phyloP scores from a whole-genome alignment of 1,140 invertebrate species.

The Lordiphosa clarofinis region DNA sequence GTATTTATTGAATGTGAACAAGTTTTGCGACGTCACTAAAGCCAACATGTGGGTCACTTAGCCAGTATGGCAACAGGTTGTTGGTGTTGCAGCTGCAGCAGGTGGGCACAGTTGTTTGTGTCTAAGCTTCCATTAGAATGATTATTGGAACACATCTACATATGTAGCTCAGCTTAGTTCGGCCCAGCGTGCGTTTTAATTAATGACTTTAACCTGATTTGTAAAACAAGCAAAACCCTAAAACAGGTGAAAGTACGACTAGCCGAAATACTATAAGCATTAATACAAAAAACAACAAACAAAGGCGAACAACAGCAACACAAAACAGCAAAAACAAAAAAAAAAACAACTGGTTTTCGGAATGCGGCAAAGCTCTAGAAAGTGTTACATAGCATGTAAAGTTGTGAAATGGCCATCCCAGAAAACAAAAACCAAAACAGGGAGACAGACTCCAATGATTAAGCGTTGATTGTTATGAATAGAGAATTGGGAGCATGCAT shows the following conservation, averaged over 20 bases:
- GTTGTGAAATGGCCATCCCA: conserved; percentile 8
- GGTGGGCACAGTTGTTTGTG: conserved; percentile 24
- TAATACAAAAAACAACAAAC: conserved; percentile 11
- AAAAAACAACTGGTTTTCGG: conserved; percentile 37
- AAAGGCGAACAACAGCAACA: not conserved
- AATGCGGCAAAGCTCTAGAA: conserved; percentile 37
- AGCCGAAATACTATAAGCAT: conserved; percentile 29
- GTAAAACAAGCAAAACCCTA: conserved; percentile 36
- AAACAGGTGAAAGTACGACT: conserved; percentile 53
- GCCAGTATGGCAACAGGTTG: conserved; percentile 57
- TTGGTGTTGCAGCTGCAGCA: conserved; percentile 11
- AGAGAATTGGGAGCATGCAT: no score
- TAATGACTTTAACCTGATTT: conserved; percentile 53
- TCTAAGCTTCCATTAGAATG: no score
- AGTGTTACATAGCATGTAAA: conserved; percentile 43
- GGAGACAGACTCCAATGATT: no score
- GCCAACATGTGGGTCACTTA: conserved; percentile 56
- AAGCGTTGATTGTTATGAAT: no score
- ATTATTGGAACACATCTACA: not conserved
- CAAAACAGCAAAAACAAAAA: not conserved
- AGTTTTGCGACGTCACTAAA: conserved; percentile 37
- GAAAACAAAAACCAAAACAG: no score
- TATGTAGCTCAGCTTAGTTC: conserved; percentile 8
- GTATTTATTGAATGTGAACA: conserved; percentile 55
- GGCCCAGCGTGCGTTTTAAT: conserved; percentile 32